phyloP scores from a whole-genome alignment of 1,140 invertebrate species.

The Chironomus striatipennis region DNA sequence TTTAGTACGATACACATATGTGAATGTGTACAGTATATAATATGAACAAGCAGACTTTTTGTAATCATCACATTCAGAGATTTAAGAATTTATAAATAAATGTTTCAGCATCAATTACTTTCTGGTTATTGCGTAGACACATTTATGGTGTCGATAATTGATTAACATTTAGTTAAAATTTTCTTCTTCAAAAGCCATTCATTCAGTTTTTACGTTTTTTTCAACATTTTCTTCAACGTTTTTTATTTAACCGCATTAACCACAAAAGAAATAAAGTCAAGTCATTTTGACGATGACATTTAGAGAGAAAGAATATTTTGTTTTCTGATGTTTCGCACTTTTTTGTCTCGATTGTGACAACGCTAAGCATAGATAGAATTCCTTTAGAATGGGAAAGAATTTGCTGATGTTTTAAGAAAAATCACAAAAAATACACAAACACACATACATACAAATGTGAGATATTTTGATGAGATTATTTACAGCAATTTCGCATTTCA shows the following conservation, averaged over 20 bases:
- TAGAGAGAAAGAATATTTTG: too few relatives aligned
- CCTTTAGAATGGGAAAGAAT: neutral
- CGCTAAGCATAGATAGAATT: neutral
- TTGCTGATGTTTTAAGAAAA: neutral
- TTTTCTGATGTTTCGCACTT: neutral
- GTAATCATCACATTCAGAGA: too few relatives aligned
- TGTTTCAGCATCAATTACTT: neutral
- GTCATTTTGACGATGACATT: too few relatives aligned
- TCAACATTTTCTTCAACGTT: too few relatives aligned
- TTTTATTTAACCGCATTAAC: neutral
- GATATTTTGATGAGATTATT: neutral
- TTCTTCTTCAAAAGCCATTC: neutral
- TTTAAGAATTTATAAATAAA: neutral
- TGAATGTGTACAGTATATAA: too few relatives aligned
- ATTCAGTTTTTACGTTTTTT: neutral
- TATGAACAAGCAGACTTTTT: too few relatives aligned
- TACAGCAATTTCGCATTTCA: slow-evolving; percentile 2
- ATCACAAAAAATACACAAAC: neutral
- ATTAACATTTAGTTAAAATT: neutral
- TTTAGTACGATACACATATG: too few relatives aligned
- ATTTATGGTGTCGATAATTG: neutral
- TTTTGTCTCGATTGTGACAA: neutral
- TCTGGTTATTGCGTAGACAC: neutral
- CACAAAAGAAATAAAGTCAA: neutral
- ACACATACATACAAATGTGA: neutral